These are phyloP conservation scores for Meloidogyne exigua DNA, from an alignment of 1,140 invertebrate species.

Conservation along the genomic window DNA sequence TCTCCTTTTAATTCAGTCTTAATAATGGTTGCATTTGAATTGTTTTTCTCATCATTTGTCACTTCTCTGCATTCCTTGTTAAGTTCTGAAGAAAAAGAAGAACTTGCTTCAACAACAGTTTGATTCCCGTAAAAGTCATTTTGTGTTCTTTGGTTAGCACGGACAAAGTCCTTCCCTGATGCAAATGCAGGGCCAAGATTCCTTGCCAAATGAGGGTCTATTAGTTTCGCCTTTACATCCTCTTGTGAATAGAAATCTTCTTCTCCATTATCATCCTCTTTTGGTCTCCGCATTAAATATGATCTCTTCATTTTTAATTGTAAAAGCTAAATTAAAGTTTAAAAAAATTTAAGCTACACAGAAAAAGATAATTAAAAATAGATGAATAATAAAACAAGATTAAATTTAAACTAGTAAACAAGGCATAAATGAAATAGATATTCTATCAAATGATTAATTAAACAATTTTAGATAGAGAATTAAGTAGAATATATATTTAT, in stretches of 20 bases:
- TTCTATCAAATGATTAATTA: no score
- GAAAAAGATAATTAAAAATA: no score
- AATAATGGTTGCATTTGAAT: constrained; percentile 56
- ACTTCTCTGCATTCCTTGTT: constrained; percentile 22
- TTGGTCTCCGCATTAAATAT: constrained; percentile 40
- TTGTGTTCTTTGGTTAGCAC: constrained; percentile 31
- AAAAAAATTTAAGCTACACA: no score
- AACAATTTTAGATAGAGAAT: no score
- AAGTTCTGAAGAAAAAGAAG: neutral
- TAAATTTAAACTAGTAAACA: no score
- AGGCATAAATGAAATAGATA: no score
- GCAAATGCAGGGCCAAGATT: constrained; percentile 29
- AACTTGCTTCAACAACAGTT: constrained; percentile 18
- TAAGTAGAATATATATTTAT: no score
- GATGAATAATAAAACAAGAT: no score
- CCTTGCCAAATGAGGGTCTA: constrained; percentile 18
- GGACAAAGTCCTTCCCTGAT: constrained; percentile 38
- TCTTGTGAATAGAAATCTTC: constrained; percentile 31
- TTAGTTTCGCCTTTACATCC: constrained; percentile 30
- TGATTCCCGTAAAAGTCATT: constrained; percentile 34
- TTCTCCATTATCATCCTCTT: constrained; percentile 38
- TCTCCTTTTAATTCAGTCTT: constrained; percentile 60
- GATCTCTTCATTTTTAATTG: constrained; percentile 27
- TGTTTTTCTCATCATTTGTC: constrained; percentile 56
- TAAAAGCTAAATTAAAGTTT: no score